phyloP scores from a whole-genome alignment of 2,888 invertebrate genomes.

The Eilema caniola region DNA sequence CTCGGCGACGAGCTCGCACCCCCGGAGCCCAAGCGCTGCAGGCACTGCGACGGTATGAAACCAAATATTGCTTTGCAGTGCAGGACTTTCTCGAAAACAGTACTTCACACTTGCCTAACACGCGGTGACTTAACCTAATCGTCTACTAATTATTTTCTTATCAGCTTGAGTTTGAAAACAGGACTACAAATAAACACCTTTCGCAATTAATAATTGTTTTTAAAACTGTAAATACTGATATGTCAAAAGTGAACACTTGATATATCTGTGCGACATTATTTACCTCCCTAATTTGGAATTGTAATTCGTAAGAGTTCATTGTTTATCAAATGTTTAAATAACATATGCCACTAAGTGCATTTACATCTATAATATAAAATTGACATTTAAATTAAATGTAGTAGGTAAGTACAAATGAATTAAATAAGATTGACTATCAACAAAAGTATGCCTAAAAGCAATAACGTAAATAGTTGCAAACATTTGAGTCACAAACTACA shows the following conservation, averaged over 20 bases:
- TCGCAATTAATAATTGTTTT: conserved; percentile 24
- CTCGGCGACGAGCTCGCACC: conserved; percentile 86
- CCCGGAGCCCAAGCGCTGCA: conserved; percentile 96
- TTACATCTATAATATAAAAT: not conserved
- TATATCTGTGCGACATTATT: not conserved
- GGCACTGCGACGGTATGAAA: conserved; percentile 94
- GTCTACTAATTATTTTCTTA: conserved; percentile 43
- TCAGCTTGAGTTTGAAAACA: conserved; percentile 39
- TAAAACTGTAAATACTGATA: conserved; percentile 20
- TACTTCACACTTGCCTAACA: conserved; percentile 47
- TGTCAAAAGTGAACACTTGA: conserved; percentile 1
- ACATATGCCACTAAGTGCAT: not conserved
- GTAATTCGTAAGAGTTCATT: not conserved
- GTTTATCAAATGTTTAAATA: not conserved
- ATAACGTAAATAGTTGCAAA: not conserved
- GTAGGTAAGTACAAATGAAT: conserved; percentile 7
- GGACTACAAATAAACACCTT: conserved; percentile 7
- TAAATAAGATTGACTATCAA: not conserved
- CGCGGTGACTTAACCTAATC: conserved; percentile 45
- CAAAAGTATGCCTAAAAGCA: not conserved
- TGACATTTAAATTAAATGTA: not conserved
- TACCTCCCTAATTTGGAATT: not conserved
- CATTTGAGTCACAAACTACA: not conserved
- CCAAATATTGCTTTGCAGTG: conserved; percentile 58
- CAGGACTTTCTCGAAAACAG: conserved; percentile 53